These are phyloP conservation scores for Oreochromis niloticus DNA, from an alignment of 2,113 vertebrate genomes.

Conservation along the genomic window DNA sequence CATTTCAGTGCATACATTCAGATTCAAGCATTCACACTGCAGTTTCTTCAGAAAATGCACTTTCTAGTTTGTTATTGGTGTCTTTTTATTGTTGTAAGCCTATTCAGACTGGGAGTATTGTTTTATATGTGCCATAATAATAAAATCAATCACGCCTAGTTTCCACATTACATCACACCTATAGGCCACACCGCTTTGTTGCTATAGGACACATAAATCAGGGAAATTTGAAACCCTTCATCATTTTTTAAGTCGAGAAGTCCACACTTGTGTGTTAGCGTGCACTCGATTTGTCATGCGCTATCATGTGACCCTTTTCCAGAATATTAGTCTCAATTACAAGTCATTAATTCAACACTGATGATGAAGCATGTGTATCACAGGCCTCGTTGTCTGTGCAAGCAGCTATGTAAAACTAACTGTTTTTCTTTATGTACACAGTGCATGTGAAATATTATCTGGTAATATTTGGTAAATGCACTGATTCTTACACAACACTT, in stretches of 20 bases:
- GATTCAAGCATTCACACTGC: too few relatives aligned
- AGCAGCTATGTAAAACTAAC: not conserved
- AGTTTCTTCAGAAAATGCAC: too few relatives aligned
- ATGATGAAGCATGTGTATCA: rapidly evolving
- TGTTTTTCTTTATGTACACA: not conserved
- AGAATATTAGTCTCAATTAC: not conserved
- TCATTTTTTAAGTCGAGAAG: not conserved
- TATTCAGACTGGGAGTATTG: not conserved
- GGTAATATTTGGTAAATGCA: not conserved
- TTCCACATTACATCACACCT: not conserved
- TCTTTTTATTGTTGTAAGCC: not conserved
- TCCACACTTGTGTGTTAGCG: not conserved
- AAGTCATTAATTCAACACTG: not conserved
- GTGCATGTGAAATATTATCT: not conserved
- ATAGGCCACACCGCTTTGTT: not conserved
- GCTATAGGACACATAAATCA: not conserved
- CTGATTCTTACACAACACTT: not conserved
- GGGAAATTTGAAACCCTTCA: not conserved
- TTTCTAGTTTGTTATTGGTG: not conserved
- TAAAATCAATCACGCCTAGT: not conserved
- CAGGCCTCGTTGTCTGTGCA: not conserved
- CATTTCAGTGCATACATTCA: too few relatives aligned
- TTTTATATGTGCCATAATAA: not conserved
- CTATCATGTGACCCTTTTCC: not conserved
- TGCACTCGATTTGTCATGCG: not conserved